Base-by-base conservation (phyloP, 2,113 vertebrate genomes). In the Atlantisia rogersi region DNA sequence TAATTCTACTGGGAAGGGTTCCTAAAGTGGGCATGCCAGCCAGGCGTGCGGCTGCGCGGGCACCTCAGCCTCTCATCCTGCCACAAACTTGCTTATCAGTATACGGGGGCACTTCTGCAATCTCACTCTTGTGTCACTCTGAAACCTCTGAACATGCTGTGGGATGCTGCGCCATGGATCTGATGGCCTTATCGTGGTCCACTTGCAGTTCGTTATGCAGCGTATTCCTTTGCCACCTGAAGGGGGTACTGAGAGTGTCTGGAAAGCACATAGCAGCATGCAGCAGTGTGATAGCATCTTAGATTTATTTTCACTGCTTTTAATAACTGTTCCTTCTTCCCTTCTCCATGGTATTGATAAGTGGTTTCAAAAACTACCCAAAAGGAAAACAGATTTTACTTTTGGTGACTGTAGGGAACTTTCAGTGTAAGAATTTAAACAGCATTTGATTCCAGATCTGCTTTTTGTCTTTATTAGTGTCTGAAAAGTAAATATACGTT, bases 401-500 rank as follows among this genome's bases (percentile, higher is more conserved):
- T 39, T 80, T 82, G 29, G 35, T 68, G 16, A 20, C 17, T 64
- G 14, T 89, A 73, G 74, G 84, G 58, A 79, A 28, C 26, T 82
- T 93, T 60, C 32, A 68, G 40, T 0, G 0, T 82, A 84, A 85
- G 59, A 87, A 48, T 91, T 86, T 82, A 37, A 94, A 40, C 29
- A 31, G 8, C 2, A 2, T 86, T 91, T 92, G 56, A 73, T 67
- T 94, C 65, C 77, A 65, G 29, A 44, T 53, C 29, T 95, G 55
- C 40, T 15, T 84, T 84, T 67, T 82, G 81, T 75, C 53, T 60
- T 67, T 83, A 62, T 69, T 26, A 78, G 60, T 88, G 92, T 96
- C 92, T 96, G 89, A 94, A 94, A 97, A 95, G 50, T 44, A 60
- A 73, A 91, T 96, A 79, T 97, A 88, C 98, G 55, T 98, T 98